Base-by-base conservation (phyloP, 2,113 vertebrate species). In the Caracal caracal region DNA sequence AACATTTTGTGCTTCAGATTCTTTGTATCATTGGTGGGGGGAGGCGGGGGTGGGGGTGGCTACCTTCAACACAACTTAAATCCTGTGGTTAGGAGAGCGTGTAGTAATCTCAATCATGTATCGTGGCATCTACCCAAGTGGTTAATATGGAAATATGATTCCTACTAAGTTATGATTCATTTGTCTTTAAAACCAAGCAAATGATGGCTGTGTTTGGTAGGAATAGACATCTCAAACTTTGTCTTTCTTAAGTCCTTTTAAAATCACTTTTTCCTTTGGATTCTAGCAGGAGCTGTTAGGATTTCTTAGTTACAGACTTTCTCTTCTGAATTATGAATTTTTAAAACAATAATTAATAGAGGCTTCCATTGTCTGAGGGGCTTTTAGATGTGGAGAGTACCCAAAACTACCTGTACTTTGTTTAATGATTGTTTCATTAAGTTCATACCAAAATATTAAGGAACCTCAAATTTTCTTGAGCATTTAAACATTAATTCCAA, bases 351-450 rank as follows among this genome's bases (percentile, higher is more conserved):
- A n/a, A 90, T 71, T 19, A 78, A 61, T 70, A 53, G 16, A 61
- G 28, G 78, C 22, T 51, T 89, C 79, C 63, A 79, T 88, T 86
- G 22, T 90, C 51, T 70, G 53, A 82, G 81, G 66, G 33, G 53
- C 49, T 91, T 94, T 53, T 24, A 12, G 33, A 75, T 33, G 40
- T 90, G 61, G 92, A 66, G 15, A 86, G 20, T 82, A 63, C 15
- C 79, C 71, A 89, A 40, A 78, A 70, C 3, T 89, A 2, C 56
- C 66, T 68, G 24, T 87, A 53, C 51, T 94, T 90, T 56, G 33
- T 49, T 75, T 88, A 89, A 83, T 87, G 37, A 84, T 91, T 37
- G 92, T 30, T 92, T 94, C 56, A 37, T 98, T 90, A 95, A 95
- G 80, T 89, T 93, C 71, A 84, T 40, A 68, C 17, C 82, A 59